Evolutionary conservation across 2,888 invertebrate genomes (phyloP).

Genomic region (Cyclophora albipunctata): DNA sequence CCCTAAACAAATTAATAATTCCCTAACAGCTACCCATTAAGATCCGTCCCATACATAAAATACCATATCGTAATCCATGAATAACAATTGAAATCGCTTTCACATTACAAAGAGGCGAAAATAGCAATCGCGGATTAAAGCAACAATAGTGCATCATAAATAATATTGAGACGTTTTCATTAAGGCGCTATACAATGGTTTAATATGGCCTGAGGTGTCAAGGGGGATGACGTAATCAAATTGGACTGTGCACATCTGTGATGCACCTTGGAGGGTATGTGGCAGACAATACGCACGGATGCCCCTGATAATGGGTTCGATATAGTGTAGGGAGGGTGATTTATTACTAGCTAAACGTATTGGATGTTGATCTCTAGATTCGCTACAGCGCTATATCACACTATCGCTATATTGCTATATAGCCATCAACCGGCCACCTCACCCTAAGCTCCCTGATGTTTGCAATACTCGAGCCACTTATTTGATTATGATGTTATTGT

Average conservation of each 20-base stretch:
- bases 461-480: constrained; percentile 1
- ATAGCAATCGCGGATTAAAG: constrained; percentile 14
- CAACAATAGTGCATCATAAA: constrained; percentile 27
- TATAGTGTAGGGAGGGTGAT: constrained; percentile 44
- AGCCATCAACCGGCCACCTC: constrained; percentile 15
- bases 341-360: constrained; percentile 67
- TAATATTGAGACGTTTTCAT: constrained; percentile 40
- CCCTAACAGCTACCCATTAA: too few species aligned
- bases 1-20: too few species aligned
- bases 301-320: constrained; percentile 53
- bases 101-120: constrained; percentile 9
- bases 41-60: too few species aligned
- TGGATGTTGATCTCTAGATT: constrained; percentile 48
- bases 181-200: constrained; percentile 33
- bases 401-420: too few species aligned
- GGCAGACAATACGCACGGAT: constrained; percentile 44
- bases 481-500: too few species aligned
- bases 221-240: constrained; percentile 58
- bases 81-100: too few species aligned
- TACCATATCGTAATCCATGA: too few species aligned
- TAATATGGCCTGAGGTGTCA: constrained; percentile 24
- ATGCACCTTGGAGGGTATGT: constrained; percentile 22
- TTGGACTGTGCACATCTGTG: constrained; percentile 48
- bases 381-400: constrained; percentile 30
- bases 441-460: constrained; percentile 10